Evolutionary conservation across 2,888 invertebrate species (phyloP), one percentile per base, ranked within the genome.

Genomic region (Papilio demoleus): DNA sequence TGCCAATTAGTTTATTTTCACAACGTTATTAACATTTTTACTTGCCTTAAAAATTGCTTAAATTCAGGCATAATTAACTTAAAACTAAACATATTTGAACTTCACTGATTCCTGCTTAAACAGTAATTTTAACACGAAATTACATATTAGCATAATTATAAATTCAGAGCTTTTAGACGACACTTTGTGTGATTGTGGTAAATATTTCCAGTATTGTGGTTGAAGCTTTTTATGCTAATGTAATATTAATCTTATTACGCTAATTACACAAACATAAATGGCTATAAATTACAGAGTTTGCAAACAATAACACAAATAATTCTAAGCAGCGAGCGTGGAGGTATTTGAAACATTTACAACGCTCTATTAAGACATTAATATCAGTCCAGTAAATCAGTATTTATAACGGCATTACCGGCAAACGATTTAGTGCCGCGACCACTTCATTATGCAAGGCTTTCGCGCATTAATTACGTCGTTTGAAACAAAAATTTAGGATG

Each of bases 331-430:
- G 17, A 24, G 50, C 27, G 22, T 27, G 22, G 22, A 31, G 65
- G 45, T 42, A 65, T 58, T 65, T 34, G 38, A 59, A 42, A 65
- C 58, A 58, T 65, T 31, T 59, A 42, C 4, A 34, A 45, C 42
- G 34, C 31, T 65, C 42, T 67, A 67, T 68, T 63, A 63, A 63
- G 62, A 63, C 67, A 45, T 42, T 67, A 67, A 67, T 67, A 66
- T 60, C 66, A 38, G 19, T 50, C 60, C 67, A 50, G 60, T 61
- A 67, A 67, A 61, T 67, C 60, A 67, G 60, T 67, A 53, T 68
- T 68, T 68, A 58, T 68, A 63, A 56, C 63, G 24, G 63, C 42
- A 64, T 68, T 63, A 68, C 40, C 40, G 50, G 68, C 68, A 24
- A 65, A 60, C 50, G 47, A 64, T 68, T 64, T 60, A 68, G 40